These are phyloP conservation scores for Ennomos erosarius DNA, from an alignment of 2,888 invertebrate species.

Conservation along the genomic window DNA sequence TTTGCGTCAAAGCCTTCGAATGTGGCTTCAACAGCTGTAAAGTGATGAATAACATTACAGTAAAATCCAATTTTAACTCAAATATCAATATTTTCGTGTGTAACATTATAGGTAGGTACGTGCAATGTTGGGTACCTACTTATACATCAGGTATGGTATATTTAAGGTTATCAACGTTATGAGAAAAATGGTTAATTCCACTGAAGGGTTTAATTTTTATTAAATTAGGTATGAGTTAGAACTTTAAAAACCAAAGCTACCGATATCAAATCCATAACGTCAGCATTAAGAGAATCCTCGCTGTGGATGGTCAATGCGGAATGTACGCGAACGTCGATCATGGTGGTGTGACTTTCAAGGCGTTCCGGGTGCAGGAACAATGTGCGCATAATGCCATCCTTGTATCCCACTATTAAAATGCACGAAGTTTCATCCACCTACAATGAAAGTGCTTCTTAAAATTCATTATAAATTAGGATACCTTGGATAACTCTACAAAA, in stretches of 20 bases:
- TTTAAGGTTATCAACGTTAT: too few species aligned
- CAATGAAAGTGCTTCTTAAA: constrained; percentile 4
- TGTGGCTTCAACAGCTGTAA: constrained; percentile 88
- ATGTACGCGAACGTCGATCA: constrained; percentile 65
- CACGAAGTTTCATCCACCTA: constrained; percentile 87
- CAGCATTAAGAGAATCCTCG: constrained; percentile 62
- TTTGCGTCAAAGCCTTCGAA: constrained; percentile 84
- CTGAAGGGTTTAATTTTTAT: too few species aligned
- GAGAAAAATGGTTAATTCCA: too few species aligned
- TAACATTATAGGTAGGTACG: too few species aligned
- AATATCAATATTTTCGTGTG: too few species aligned
- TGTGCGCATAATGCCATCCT: constrained; percentile 89
- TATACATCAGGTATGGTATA: too few species aligned
- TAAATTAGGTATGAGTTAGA: not conserved
- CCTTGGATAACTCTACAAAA: too few species aligned
- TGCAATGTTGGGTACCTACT: too few species aligned
- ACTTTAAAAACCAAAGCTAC: constrained; percentile 45
- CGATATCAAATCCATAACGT: constrained; percentile 69
- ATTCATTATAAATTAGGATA: not conserved
- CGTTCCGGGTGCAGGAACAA: constrained; percentile 69
- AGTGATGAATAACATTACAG: too few species aligned
- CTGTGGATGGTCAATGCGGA: constrained; percentile 73
- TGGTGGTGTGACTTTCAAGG: constrained; percentile 46
- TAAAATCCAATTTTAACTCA: too few species aligned
- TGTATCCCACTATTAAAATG: constrained; percentile 88